Conservation (phyloP, 2,888 invertebrate species). For the Hirtodrosophila duncani region DNA sequence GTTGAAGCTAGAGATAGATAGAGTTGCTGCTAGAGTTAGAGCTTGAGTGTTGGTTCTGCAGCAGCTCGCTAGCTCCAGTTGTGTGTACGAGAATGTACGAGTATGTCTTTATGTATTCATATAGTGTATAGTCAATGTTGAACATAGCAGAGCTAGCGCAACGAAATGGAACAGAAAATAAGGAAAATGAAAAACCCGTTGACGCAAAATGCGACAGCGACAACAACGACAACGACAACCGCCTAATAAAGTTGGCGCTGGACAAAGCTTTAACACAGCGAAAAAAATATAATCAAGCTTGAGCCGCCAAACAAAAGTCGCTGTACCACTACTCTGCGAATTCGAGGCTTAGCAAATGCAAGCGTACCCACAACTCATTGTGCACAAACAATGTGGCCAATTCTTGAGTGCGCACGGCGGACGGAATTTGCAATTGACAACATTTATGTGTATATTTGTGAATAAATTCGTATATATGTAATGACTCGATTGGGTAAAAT, state of each 20-base stretch:
- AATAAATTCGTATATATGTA: background rate
- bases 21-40: no score
- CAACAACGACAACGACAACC: constrained; percentile 14
- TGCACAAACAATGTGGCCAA: constrained; percentile 26
- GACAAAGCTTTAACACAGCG: constrained; percentile 49
- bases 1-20: constrained; percentile 7
- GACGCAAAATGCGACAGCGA: constrained; percentile 38
- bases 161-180: constrained; percentile 58
- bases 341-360: constrained; percentile 9
- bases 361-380: constrained; percentile 31
- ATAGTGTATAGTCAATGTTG: background rate
- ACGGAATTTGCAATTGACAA: constrained; percentile 15
- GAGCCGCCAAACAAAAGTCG: constrained; percentile 4
- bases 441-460: background rate
- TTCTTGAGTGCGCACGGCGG: constrained; percentile 29
- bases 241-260: constrained; percentile 38
- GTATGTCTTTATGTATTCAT: no score
- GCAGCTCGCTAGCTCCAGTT: constrained; percentile 1
- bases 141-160: constrained; percentile 6
- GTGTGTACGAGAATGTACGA: constrained; percentile 5
- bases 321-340: constrained; percentile 8
- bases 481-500: no score
- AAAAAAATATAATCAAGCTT: background rate
- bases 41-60: background rate
- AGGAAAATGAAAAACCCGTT: constrained; percentile 59